A percentile compares a stretch with the other conserved stretches of the same genome.
Conservation (phyloP, 2,888 invertebrate species). For the Erannis defoliaria region DNA sequence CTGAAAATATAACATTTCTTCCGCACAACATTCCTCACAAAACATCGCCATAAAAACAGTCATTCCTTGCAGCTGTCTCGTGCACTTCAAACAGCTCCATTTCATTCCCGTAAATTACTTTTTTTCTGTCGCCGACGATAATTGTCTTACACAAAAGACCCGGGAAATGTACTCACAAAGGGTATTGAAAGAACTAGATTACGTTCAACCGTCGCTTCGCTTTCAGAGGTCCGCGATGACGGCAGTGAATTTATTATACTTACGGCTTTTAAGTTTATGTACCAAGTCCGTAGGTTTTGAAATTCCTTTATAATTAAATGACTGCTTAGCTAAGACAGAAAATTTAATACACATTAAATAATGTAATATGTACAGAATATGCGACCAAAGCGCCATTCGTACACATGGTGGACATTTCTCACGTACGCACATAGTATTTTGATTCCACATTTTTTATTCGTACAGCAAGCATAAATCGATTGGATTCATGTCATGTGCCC, state of each 20-base stretch:
- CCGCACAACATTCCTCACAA: constrained; percentile 24
- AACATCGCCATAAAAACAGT: constrained; percentile 26
- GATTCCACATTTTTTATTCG: too few species aligned
- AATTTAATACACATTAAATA: too few species aligned
- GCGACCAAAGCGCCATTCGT: too few species aligned
- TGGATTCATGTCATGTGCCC: too few species aligned
- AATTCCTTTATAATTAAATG: background rate
- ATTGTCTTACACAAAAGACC: constrained; percentile 80
- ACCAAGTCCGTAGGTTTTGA: background rate
- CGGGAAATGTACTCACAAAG: constrained; percentile 74
- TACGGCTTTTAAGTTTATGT: constrained; percentile 3
- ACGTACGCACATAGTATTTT: too few species aligned
- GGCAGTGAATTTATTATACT: constrained; percentile 29
- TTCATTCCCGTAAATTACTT: constrained; percentile 70
- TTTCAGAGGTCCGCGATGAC: constrained; percentile 26
- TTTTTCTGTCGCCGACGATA: constrained; percentile 73
- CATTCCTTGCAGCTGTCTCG: constrained; percentile 41
- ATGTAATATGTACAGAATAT: too few species aligned
- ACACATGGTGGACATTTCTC: too few species aligned
- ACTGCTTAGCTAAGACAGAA: too few species aligned
- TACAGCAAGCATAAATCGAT: too few species aligned
- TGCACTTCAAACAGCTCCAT: constrained; percentile 52
- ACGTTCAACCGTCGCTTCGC: constrained; percentile 57
- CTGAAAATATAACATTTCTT: constrained; percentile 19
- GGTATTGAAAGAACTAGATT: constrained; percentile 80